These are phyloP conservation scores for Drosophila arizonae DNA, from an alignment of 1,140 invertebrate species.

Conservation along the genomic window DNA sequence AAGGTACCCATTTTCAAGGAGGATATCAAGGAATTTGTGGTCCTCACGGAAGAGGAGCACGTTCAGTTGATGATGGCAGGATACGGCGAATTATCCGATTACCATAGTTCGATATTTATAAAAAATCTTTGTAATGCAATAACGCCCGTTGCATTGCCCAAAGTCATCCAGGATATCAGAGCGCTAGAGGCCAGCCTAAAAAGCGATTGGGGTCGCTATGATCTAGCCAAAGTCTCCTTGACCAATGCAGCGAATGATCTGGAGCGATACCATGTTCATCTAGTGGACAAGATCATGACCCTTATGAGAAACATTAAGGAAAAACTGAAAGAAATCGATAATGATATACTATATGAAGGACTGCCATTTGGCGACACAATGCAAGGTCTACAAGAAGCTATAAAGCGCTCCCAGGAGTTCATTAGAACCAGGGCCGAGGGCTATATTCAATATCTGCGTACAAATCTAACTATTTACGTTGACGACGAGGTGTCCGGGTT, in stretches of 20 bases:
- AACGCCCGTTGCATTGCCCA: constrained; percentile 65
- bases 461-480: constrained; percentile 61
- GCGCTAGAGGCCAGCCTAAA: constrained; percentile 23
- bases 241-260: constrained; percentile 20
- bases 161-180: constrained; percentile 19
- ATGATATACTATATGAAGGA: constrained; percentile 86
- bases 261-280: constrained; percentile 11
- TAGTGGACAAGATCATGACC: constrained; percentile 84
- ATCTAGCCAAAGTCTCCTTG: constrained; percentile 15
- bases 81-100: constrained; percentile 83
- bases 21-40: constrained; percentile 80
- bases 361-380: constrained; percentile 89
- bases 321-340: constrained; percentile 85
- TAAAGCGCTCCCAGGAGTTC: constrained; percentile 87
- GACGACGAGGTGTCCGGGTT: constrained; percentile 86
- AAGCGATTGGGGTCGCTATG: constrained; percentile 21
- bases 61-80: constrained; percentile 84
- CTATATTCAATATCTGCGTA: constrained; percentile 85
- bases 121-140: constrained; percentile 84
- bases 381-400: constrained; percentile 85
- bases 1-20: constrained; percentile 75
- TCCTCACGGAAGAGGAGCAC: constrained; percentile 85
- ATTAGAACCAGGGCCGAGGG: constrained; percentile 86
- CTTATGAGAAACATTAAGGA: constrained; percentile 84
- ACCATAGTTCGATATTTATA: constrained; percentile 38